Evolutionary conservation across 2,888 invertebrate genomes (phyloP).

Genomic region (Cantharis rustica): DNA sequence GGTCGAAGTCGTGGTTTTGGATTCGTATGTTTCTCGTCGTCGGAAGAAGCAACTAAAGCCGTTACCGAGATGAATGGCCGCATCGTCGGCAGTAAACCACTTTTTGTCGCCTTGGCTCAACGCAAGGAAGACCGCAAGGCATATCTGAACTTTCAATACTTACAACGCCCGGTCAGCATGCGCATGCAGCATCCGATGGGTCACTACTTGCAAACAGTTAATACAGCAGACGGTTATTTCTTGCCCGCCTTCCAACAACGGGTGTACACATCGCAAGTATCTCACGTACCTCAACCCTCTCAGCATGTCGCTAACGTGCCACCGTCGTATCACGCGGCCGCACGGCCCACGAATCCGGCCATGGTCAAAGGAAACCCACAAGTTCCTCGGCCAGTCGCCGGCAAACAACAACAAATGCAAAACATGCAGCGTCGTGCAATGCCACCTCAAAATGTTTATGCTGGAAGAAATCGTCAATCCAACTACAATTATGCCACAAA

Average conservation of each 20-base stretch:
- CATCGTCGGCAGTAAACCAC: constrained; percentile 94
- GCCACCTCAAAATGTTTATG: too few species aligned
- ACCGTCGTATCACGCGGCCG: too few species aligned
- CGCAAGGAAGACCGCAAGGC: too few species aligned
- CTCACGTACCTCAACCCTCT: constrained; percentile 82
- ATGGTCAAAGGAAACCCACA: too few species aligned
- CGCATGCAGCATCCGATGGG: constrained; percentile 93
- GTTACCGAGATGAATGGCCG: constrained; percentile 99
- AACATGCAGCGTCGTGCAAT: too few species aligned
- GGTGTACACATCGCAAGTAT: constrained; percentile 87
- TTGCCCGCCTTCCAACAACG: constrained; percentile 91
- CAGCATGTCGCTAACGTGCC: constrained; percentile 70
- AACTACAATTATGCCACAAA: too few species aligned
- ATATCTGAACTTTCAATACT: constrained; percentile 97
- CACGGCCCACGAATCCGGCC: too few species aligned
- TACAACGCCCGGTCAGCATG: constrained; percentile 95
- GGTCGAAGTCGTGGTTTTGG: too few species aligned
- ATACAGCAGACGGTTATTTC: constrained; percentile 83
- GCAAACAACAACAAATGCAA: too few species aligned
- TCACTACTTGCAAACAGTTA: constrained; percentile 78
- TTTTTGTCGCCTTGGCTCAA: constrained; percentile 98
- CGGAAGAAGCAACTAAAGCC: constrained; percentile 98
- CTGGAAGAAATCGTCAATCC: too few species aligned
- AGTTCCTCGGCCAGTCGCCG: too few species aligned
- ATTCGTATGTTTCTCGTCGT: constrained; percentile 97